A percentile compares a stretch with the other conserved stretches of the same genome.
Evolutionary conservation across 2,113 vertebrate genomes (phyloP).

Genomic region (Psettodes erumei): DNA sequence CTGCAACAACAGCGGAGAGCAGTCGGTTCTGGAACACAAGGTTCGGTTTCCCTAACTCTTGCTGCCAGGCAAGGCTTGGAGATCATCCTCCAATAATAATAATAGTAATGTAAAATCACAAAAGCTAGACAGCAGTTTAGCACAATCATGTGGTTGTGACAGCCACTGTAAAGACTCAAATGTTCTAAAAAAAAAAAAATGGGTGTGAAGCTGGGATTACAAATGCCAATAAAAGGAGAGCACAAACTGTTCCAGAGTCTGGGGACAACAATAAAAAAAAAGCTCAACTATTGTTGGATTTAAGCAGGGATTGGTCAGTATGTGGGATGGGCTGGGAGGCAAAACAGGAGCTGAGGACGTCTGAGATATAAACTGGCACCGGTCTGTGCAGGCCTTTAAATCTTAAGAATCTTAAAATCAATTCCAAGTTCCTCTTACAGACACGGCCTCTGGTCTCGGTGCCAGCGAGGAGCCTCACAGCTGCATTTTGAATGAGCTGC

Average conservation of each 20-base stretch:
- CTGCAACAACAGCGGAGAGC: conserved; percentile 56
- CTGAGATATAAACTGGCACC: neutral
- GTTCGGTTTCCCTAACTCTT: neutral
- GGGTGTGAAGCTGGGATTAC: neutral
- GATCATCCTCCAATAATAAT: neutral
- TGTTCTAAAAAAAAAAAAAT: neutral
- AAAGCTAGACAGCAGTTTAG: neutral
- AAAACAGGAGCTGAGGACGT: neutral
- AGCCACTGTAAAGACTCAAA: neutral
- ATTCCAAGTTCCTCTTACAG: neutral
- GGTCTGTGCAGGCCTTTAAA: neutral
- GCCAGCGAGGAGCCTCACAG: neutral
- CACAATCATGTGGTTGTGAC: neutral
- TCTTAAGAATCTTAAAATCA: neutral
- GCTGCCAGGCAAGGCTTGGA: neutral
- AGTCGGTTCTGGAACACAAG: neutral
- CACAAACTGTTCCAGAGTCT: neutral
- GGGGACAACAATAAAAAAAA: neutral
- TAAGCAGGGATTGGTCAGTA: neutral
- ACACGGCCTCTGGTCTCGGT: neutral
- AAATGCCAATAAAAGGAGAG: neutral
- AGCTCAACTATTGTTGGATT: neutral
- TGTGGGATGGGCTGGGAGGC: neutral
- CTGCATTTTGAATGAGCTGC: conserved; percentile 21
- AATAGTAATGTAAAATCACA: too few relatives aligned